Evolutionary conservation across 2,888 invertebrate species (phyloP).

Genomic region (Catocala sponsa): DNA sequence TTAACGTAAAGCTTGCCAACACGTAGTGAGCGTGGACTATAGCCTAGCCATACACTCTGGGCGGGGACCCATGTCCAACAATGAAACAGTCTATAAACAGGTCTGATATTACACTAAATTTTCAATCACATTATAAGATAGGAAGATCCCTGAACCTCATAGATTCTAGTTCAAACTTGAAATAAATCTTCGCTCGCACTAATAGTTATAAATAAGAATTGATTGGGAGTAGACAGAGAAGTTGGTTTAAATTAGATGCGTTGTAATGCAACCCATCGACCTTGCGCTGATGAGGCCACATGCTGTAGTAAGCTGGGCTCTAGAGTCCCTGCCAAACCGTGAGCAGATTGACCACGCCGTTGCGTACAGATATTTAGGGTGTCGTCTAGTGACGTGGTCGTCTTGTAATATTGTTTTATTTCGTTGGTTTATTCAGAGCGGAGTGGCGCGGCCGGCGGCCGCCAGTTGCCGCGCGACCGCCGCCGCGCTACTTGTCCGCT

Average conservation of each 20-base stretch:
- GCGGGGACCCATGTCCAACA: no score
- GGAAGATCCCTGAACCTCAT: background rate
- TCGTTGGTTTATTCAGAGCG: constrained; percentile 57
- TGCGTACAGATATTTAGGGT: constrained; percentile 50
- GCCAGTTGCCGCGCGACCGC: constrained; percentile 55
- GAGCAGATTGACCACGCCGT: constrained; percentile 29
- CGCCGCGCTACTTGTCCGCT: constrained; percentile 55
- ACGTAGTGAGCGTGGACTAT: no score
- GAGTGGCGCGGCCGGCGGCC: constrained; percentile 68
- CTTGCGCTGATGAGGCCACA: constrained; percentile 35
- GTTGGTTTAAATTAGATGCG: constrained; percentile 42
- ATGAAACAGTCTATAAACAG: no score
- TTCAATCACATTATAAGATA: no score
- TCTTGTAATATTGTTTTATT: constrained; percentile 54
- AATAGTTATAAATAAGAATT: background rate
- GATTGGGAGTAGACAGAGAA: constrained; percentile 25
- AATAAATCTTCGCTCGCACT: constrained; percentile 1
- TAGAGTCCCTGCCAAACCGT: constrained; percentile 17
- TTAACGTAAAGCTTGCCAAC: no score
- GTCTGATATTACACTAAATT: no score
- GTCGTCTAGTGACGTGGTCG: constrained; percentile 48
- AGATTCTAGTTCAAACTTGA: background rate
- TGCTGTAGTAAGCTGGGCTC: constrained; percentile 13
- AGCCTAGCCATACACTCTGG: no score
- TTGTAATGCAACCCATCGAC: constrained; percentile 41